These are phyloP conservation scores for Solen grandis DNA, from an alignment of 1,140 invertebrate species.

Conservation along the genomic window DNA sequence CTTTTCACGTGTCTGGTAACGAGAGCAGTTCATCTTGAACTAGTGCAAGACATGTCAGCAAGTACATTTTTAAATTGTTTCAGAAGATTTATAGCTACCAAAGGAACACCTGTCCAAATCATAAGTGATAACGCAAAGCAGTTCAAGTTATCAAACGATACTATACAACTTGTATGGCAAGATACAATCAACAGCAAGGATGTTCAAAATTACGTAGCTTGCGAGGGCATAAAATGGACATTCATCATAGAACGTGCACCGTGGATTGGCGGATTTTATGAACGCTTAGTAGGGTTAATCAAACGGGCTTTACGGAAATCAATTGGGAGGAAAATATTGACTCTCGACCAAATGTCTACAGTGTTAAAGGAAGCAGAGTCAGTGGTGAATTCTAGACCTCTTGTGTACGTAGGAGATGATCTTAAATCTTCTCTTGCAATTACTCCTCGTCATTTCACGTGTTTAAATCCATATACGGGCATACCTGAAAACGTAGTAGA, in stretches of 20 bases:
- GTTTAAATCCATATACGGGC: constrained; percentile 8
- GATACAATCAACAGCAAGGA: background rate
- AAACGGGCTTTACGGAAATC: constrained; percentile 18
- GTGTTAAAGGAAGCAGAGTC: constrained; percentile 17
- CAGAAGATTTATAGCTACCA: constrained; percentile 14
- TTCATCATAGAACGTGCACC: constrained; percentile 26
- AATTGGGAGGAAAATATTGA: constrained; percentile 25
- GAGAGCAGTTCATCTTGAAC: constrained; percentile 30
- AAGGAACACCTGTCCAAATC: constrained; percentile 11
- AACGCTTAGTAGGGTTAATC: constrained; percentile 17
- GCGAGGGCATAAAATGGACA: background rate
- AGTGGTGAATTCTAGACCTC: constrained; percentile 12
- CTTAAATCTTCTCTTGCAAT: constrained; percentile 19
- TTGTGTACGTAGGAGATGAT: constrained; percentile 11
- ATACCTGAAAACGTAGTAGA: background rate
- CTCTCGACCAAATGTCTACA: background rate
- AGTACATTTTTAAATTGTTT: background rate
- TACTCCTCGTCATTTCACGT: constrained; percentile 19
- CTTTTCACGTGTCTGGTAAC: constrained; percentile 25
- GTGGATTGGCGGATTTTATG: constrained; percentile 34
- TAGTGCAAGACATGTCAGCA: constrained; percentile 21
- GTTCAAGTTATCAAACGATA: constrained; percentile 4
- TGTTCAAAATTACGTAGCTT: background rate
- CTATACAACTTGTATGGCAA: background rate
- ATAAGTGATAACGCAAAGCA: constrained; percentile 26